A percentile compares a stretch with the other conserved stretches of the same genome.
phyloP scores from a whole-genome alignment of 2,113 vertebrate species.

The Neotoma lepida region DNA sequence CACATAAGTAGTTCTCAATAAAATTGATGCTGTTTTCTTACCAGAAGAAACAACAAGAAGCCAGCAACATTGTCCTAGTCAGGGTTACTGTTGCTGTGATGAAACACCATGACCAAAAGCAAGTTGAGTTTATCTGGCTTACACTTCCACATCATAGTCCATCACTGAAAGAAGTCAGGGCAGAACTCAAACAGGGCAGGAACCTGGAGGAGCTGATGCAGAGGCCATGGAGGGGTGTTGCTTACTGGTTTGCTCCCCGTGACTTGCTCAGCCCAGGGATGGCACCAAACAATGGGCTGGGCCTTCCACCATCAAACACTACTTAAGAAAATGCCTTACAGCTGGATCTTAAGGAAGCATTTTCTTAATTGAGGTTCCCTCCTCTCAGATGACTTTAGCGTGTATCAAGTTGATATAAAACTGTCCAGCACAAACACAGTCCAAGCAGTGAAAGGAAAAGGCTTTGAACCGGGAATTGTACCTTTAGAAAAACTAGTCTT shows the following conservation, averaged over 20 bases:
- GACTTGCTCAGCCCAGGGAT: background rate
- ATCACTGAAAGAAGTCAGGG: background rate
- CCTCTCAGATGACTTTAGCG: background rate
- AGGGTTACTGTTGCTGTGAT: background rate
- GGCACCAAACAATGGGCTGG: background rate
- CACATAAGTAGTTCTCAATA: background rate
- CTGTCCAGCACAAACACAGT: background rate
- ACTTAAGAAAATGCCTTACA: background rate
- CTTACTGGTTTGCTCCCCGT: background rate
- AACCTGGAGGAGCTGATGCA: background rate
- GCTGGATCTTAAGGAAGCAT: too few relatives aligned
- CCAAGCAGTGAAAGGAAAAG: background rate
- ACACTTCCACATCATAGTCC: background rate
- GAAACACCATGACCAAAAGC: background rate
- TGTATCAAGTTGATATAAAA: background rate
- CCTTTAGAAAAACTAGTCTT: background rate
- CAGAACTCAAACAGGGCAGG: background rate
- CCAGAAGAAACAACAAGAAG: background rate
- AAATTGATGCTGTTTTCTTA: background rate
- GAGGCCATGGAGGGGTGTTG: background rate
- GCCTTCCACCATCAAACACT: background rate
- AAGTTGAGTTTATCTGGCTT: background rate
- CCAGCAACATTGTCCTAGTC: background rate
- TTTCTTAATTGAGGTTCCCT: background rate
- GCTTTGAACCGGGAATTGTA: background rate